Percentiles rank a stretch among this genome's conserved stretches.
Conservation (phyloP, 2,888 invertebrate species). For the Drosophila niveifrons region DNA sequence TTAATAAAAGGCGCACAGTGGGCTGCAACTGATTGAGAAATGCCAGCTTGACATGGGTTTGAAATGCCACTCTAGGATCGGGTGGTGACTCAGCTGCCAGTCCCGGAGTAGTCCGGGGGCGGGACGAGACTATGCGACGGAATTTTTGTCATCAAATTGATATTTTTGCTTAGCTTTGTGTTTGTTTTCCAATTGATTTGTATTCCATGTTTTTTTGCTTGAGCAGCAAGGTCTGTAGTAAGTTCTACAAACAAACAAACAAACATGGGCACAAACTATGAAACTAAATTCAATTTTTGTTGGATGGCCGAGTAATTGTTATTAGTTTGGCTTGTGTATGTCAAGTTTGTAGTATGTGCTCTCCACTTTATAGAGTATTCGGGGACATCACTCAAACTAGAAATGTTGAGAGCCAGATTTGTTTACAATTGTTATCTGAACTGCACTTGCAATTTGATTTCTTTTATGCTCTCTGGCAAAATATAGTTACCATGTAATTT, state of each 20-base stretch:
- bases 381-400: too few relatives aligned
- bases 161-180: conserved; percentile 41
- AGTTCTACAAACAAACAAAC: neutral
- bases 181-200: conserved; percentile 49
- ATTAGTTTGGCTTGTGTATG: conserved; percentile 3
- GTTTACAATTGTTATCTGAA: neutral
- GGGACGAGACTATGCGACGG: neutral
- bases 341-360: neutral
- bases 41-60: conserved; percentile 58
- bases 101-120: neutral
- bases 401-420: neutral
- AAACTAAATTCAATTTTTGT: conserved; percentile 28
- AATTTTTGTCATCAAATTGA: conserved; percentile 49
- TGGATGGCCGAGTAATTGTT: conserved; percentile 10
- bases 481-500: neutral
- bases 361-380: neutral
- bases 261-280: neutral
- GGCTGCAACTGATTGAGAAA: conserved; percentile 58
- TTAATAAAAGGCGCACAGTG: conserved; percentile 72
- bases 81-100: neutral
- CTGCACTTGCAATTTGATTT: neutral
- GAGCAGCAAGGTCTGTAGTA: neutral
- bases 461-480: neutral
- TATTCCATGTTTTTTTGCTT: conserved; percentile 31
- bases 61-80: conserved; percentile 5